These are phyloP conservation scores for Corynorhinus townsendii DNA, from an alignment of 2,113 vertebrate genomes.

Conservation along the genomic window DNA sequence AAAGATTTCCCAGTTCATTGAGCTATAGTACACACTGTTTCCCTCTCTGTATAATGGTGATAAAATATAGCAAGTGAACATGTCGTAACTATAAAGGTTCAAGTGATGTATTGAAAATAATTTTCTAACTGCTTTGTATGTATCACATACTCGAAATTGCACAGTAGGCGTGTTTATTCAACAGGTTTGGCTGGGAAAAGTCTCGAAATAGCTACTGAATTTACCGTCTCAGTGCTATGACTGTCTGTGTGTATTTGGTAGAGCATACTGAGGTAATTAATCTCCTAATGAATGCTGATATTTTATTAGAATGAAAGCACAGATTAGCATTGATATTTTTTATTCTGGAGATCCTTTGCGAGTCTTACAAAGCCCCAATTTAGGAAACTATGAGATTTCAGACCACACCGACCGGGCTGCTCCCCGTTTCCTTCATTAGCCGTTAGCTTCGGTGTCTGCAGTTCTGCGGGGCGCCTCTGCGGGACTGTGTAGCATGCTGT, in stretches of 20 bases:
- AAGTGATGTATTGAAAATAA: conserved; percentile 85
- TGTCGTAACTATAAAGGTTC: conserved; percentile 84
- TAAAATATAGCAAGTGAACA: conserved; percentile 83
- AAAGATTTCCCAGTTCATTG: conserved; percentile 81
- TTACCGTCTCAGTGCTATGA: conserved; percentile 78
- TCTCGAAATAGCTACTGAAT: conserved; percentile 75
- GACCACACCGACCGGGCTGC: conserved; percentile 78
- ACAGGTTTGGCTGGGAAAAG: conserved; percentile 76
- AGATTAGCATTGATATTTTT: conserved; percentile 83
- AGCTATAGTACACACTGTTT: conserved; percentile 81
- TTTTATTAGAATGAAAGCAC: conserved; percentile 85
- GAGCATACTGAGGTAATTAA: conserved; percentile 81
- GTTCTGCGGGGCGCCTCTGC: conserved; percentile 77
- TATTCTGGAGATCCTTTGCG: conserved; percentile 77
- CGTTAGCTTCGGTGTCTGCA: conserved; percentile 78
- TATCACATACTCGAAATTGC: conserved; percentile 83
- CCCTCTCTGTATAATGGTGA: conserved; percentile 85
- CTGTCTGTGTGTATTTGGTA: conserved; percentile 82
- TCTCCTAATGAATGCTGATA: conserved; percentile 83
- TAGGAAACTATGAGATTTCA: conserved; percentile 74
- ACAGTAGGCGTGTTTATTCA: conserved; percentile 84
- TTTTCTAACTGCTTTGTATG: conserved; percentile 87
- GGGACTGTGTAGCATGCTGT: conserved; percentile 82
- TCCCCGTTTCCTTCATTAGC: conserved; percentile 73
- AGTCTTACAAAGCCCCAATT: conserved; percentile 77